Base-by-base conservation (phyloP, 2,888 invertebrate genomes). In the Drosophila colorata region DNA sequence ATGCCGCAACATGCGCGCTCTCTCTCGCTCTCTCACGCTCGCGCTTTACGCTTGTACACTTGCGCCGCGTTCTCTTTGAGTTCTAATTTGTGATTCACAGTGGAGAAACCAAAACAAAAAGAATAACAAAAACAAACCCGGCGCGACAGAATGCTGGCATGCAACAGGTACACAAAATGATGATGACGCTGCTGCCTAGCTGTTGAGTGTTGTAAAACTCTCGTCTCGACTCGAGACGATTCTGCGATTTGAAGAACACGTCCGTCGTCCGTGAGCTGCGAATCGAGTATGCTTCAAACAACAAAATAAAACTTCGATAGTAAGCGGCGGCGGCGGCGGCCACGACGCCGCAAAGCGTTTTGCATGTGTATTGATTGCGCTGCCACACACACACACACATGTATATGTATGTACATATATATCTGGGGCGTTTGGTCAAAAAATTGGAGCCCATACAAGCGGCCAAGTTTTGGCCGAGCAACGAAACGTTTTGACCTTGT, bases 401-500 rank as follows among this genome's bases (percentile, higher is more conserved):
- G 20, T 2, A 13, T 14, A 14, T 9, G 20, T 2, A 13, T 14
- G n/a, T 18, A 31, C 40, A 33, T 11, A n/a, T 31, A 16, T 35
- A 46, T 49, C 31, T 47, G 49, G 18, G n/a, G 44, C 28, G 28
- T 55, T 47, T 55, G 35, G 37, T 11, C 49, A 46, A 72, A 65
- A 76, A 69, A 63, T 51, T 72, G 49, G 49, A 60, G 61, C 59
- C 55, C 63, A 46, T 74, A 49, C 49, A 75, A 66, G 44, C 46
- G 51, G 37, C 40, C 48, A 69, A 69, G 52, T 59, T 49, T 31
- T 56, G 48, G 67, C 49, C 57, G 48, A 67, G 74, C 77, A 69
- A 76, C 69, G 64, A 69, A 79, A 47, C 64, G 49, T 52, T 52
- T 58, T 74, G 88, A 87, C 83, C 83, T 83, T 83, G 83, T 68